Percentiles rank a stretch among this genome's conserved stretches.
phyloP scores from a whole-genome alignment of 1,140 invertebrate genomes.

The Lepidurus couesii region DNA sequence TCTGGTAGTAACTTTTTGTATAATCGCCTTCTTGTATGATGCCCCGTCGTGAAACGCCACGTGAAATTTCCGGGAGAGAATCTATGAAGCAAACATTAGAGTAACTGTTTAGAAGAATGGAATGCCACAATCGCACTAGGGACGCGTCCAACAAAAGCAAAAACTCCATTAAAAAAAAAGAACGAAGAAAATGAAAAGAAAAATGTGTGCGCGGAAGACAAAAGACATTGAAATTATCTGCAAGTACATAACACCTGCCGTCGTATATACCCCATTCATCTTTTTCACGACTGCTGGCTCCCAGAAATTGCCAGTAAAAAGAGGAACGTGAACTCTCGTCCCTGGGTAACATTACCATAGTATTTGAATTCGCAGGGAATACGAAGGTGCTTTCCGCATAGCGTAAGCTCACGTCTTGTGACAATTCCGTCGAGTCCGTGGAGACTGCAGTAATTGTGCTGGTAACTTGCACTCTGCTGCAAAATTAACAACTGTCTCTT shows the following conservation, averaged over 20 bases:
- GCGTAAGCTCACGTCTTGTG: no score
- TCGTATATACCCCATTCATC: not conserved
- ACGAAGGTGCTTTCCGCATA: no score
- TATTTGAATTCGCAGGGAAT: no score
- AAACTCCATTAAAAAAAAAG: not conserved
- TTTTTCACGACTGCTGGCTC: not conserved
- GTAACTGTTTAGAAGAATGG: not conserved
- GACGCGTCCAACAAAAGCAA: not conserved
- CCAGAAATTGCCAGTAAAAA: not conserved
- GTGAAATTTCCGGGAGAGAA: constrained; percentile 9
- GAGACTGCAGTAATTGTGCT: not conserved
- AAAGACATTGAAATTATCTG: constrained; percentile 7
- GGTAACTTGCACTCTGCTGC: not conserved
- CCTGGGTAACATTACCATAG: no score
- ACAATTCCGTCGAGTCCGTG: no score
- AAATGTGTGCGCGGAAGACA: not conserved
- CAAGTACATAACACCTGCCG: not conserved
- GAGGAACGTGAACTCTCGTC: no score
- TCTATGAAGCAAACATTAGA: constrained; percentile 10
- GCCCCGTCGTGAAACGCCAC: not conserved
- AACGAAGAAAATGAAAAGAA: not conserved
- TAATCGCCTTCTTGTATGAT: not conserved
- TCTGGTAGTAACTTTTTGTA: not conserved
- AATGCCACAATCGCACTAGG: not conserved
- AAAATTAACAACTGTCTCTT: not conserved